A percentile compares a stretch with the other conserved stretches of the same genome.
Evolutionary conservation across 1,140 invertebrate genomes (phyloP).

Genomic region (Varroa destructor): DNA sequence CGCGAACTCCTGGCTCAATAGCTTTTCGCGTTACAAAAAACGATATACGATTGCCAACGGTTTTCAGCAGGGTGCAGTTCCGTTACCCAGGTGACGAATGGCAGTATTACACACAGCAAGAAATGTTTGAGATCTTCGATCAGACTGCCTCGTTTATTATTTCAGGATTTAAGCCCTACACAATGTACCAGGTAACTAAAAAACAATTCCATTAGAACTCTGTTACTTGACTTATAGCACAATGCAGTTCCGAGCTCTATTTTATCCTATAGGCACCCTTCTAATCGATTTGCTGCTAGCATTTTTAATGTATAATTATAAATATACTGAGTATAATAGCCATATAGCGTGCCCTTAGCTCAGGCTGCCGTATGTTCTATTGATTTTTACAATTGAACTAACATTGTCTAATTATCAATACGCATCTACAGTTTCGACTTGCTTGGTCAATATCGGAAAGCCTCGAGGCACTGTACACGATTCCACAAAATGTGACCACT

Average conservation of each 20-base stretch:
- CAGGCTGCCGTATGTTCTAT: no score
- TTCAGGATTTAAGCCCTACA: constrained; percentile 12
- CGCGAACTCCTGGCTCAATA: no score
- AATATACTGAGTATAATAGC: background rate
- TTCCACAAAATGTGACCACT: background rate
- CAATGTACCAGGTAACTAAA: constrained; percentile 13
- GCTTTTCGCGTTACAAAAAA: no score
- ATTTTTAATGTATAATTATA: background rate
- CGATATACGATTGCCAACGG: background rate
- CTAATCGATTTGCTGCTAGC: background rate
- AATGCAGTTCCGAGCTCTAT: background rate
- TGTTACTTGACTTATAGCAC: background rate
- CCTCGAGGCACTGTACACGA: background rate
- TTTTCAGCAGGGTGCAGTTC: background rate
- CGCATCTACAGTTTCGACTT: constrained; percentile 2
- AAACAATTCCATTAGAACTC: background rate
- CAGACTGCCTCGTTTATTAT: background rate
- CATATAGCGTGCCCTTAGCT: no score
- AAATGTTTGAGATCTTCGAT: background rate
- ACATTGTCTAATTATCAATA: no score
- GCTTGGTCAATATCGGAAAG: constrained; percentile 5
- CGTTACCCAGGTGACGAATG: background rate
- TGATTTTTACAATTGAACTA: no score
- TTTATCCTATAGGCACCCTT: background rate
- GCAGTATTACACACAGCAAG: background rate